These are phyloP conservation scores for Montipora capricornis DNA, from an alignment of 64 coral and sea anemone genomes.

Conservation along the genomic window DNA sequence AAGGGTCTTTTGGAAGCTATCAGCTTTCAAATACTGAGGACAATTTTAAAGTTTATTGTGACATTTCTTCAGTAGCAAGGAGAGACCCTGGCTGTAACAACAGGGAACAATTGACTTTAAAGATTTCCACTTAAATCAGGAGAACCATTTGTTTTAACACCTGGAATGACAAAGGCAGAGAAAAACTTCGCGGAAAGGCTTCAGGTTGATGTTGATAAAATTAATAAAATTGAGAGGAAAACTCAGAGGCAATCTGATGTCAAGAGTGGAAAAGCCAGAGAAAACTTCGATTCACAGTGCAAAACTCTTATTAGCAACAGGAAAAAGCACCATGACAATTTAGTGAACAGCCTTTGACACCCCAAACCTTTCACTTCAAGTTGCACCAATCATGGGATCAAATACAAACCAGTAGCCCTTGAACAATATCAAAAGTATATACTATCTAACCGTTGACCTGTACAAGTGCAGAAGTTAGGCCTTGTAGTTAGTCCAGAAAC, in stretches of 20 bases:
- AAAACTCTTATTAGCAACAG: conserved; percentile 60
- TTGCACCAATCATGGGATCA: conserved; percentile 33
- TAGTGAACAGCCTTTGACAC: conserved; percentile 35
- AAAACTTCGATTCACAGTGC: conserved; percentile 57
- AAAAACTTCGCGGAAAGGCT: background rate
- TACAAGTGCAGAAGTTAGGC: conserved; percentile 15
- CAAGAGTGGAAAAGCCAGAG: conserved; percentile 54
- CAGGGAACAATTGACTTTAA: background rate
- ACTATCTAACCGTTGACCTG: background rate
- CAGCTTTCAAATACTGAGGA: background rate
- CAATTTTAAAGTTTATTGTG: background rate
- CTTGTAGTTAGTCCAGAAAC: conserved; percentile 29
- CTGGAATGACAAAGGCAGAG: background rate
- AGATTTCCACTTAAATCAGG: background rate
- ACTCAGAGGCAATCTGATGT: conserved; percentile 50
- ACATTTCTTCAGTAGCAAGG: conserved; percentile 11
- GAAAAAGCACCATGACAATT: conserved; percentile 67
- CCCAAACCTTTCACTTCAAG: conserved; percentile 10
- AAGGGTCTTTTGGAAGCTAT: background rate
- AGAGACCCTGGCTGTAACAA: conserved; percentile 1
- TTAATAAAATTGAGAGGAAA: conserved; percentile 14
- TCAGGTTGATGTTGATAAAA: background rate
- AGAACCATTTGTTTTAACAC: background rate
- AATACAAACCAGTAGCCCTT: conserved; percentile 55
- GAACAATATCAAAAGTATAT: conserved; percentile 24